Evolutionary conservation across 2,888 invertebrate species (phyloP), one percentile per base, ranked within the genome.

Genomic region (Elegia similella): DNA sequence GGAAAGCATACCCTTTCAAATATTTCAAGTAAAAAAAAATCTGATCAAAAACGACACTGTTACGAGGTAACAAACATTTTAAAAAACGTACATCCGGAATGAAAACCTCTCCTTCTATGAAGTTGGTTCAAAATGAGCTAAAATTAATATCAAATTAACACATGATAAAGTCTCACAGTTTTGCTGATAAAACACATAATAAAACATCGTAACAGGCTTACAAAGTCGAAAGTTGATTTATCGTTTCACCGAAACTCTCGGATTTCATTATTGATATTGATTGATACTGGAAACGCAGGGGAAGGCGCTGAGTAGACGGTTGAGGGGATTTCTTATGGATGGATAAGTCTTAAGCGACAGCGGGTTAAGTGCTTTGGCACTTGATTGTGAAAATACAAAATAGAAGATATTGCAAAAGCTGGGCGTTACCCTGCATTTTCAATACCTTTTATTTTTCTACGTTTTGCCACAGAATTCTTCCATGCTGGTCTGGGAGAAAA

Each of bases 261-360:
- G 67, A 77, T 82, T 75, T 74, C 75, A 79, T 84, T 83, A 83
- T 80, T 76, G 78, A 77, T 81, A 78, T 78, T 82, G 82, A 84
- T 83, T 82, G 79, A 75, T 80, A 78, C 75, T 75, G 78, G 71
- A 82, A 72, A 64, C 63, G 15, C 34, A 38, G 38, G 38, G 38
- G 38, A 38, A 38, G 38, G 38, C 17, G 23, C 23, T 46, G 23
- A 46, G 23, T 12, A 46, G 23, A 23, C 46, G 46, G 17, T n/a
- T 17, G 38, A 38, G 38, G 46, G 23, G 46, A 46, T 46, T 46
- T 46, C n/a, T 23, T 29, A 17, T 2, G 10, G 23, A 46, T 6
- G 17, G 12, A 10, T 38, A 38, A 38, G 38, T 38, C 12, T 38
- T 2, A 38, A 5, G 38, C n/a, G 38, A 38, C 38, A 38, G 38